Conservation (phyloP, 2,888 invertebrate species). For the Agrochola lychnidis region DNA sequence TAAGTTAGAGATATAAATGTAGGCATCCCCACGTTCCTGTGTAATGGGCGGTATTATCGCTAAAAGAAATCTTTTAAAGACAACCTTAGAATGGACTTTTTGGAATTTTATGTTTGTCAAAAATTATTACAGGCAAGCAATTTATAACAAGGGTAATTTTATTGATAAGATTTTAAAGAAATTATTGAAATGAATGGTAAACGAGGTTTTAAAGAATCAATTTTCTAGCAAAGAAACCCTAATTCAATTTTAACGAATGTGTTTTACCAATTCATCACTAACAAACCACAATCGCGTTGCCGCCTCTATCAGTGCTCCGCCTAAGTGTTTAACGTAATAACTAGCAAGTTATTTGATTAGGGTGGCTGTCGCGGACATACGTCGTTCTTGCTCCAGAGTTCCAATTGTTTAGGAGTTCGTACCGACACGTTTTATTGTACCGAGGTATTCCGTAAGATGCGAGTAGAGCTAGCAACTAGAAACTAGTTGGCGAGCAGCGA, state of each 20-base stretch:
- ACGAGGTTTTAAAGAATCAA: background rate
- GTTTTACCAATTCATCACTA: background rate
- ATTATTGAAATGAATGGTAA: background rate
- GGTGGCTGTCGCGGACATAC: slow-evolving; percentile 34
- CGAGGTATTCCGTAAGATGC: slow-evolving; percentile 5
- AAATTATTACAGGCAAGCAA: background rate
- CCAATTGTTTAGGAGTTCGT: slow-evolving; percentile 14
- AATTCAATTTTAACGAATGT: background rate
- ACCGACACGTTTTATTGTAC: slow-evolving; percentile 26
- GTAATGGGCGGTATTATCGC: background rate
- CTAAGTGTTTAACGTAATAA: slow-evolving; percentile 44
- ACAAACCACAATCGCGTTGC: slow-evolving; percentile 7
- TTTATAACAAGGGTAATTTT: too few species aligned
- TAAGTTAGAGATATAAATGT: background rate
- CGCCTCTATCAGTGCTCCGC: slow-evolving; percentile 25
- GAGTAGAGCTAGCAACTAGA: background rate
- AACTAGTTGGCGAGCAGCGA: background rate
- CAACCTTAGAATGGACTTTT: background rate
- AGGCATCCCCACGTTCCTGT: background rate
- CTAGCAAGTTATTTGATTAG: slow-evolving; percentile 46
- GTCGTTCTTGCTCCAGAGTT: slow-evolving; percentile 25
- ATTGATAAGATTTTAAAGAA: background rate
- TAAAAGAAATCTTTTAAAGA: background rate
- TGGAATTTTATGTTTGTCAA: background rate
- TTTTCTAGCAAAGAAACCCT: background rate